Evolutionary conservation across 2,113 vertebrate species (phyloP).

Genomic region (Engraulis encrasicolus): DNA sequence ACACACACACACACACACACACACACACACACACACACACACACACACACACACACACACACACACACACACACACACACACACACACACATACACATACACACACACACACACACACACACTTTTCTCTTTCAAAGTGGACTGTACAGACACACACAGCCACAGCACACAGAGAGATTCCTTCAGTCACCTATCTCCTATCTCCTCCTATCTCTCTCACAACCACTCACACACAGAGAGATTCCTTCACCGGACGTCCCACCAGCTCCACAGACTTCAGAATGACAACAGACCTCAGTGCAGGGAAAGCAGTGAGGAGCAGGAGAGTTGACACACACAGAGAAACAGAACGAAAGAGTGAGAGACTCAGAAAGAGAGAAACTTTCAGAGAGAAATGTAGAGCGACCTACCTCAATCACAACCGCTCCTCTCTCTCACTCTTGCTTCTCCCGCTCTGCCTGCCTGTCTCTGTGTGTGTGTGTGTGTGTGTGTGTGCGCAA

Average conservation of each 20-base stretch:
- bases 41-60: slow-evolving; percentile 14
- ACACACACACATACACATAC: slow-evolving; percentile 28
- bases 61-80: slow-evolving; percentile 32
- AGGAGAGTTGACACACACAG: not conserved
- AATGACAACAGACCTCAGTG: not conserved
- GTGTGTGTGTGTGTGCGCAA: not conserved
- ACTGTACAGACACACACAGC: not conserved
- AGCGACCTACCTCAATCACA: not conserved
- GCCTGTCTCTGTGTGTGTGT: not conserved
- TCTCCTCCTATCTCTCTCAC: too few relatives aligned
- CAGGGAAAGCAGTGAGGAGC: not conserved
- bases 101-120: slow-evolving; percentile 42
- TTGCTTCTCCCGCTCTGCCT: not conserved
- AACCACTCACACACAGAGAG: not conserved
- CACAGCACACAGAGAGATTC: not conserved
- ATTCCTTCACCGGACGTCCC: not conserved
- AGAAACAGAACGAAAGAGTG: not conserved
- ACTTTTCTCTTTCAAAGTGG: not conserved
- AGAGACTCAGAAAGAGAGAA: slow-evolving; percentile 19
- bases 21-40: not conserved
- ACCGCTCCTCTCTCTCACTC: too few relatives aligned
- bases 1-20: not conserved
- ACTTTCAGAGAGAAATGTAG: not conserved
- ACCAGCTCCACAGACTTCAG: not conserved
- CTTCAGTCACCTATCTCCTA: too few relatives aligned